These are phyloP conservation scores for Hyaena hyaena DNA, from an alignment of 2,113 vertebrate species.

Conservation along the genomic window DNA sequence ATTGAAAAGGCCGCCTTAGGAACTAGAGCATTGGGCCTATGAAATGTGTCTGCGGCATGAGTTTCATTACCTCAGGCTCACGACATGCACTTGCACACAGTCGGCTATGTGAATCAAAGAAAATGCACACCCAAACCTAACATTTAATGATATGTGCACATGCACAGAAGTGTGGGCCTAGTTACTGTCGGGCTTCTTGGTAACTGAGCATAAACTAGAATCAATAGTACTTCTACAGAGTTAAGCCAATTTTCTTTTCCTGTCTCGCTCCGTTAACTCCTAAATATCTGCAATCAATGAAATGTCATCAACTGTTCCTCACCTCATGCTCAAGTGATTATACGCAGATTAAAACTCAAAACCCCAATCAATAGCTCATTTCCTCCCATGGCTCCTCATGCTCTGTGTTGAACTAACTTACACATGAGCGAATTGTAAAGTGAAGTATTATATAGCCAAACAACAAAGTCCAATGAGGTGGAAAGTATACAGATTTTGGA, in stretches of 20 bases:
- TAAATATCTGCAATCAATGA: conserved; percentile 32
- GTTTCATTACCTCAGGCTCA: neutral
- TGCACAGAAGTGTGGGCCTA: neutral
- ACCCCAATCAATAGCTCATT: neutral
- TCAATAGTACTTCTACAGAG: conserved; percentile 39
- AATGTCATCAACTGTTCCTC: conserved; percentile 11
- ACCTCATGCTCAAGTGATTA: neutral
- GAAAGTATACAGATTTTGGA: neutral
- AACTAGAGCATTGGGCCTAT: neutral
- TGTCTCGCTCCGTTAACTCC: neutral
- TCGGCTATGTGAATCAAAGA: neutral
- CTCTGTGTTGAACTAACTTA: neutral
- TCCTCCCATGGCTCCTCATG: neutral
- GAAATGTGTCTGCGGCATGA: neutral
- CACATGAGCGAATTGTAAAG: neutral
- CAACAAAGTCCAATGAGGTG: neutral
- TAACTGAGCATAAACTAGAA: conserved; percentile 32
- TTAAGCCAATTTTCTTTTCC: conserved; percentile 51
- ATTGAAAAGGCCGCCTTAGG: conserved; percentile 14
- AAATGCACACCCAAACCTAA: neutral
- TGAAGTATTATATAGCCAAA: neutral
- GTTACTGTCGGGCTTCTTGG: neutral
- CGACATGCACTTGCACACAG: neutral
- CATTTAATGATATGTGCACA: neutral
- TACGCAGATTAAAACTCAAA: conserved; percentile 42